Percentiles rank a stretch among this genome's conserved stretches.
Evolutionary conservation across 2,888 invertebrate species (phyloP).

Genomic region (Dasysyrphus albostriatus): DNA sequence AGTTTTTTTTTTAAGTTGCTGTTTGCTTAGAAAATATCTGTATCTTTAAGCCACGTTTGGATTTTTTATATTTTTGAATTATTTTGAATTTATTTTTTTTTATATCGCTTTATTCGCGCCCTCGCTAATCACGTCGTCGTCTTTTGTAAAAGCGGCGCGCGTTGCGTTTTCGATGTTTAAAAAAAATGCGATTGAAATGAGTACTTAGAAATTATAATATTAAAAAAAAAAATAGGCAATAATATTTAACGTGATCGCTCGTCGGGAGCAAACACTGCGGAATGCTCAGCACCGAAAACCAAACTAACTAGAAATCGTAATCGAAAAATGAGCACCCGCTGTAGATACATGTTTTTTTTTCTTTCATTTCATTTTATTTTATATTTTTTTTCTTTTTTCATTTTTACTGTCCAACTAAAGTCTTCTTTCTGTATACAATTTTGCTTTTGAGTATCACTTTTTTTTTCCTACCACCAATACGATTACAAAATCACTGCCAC

Average conservation of each 20-base stretch:
- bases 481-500: slow-evolving; percentile 72
- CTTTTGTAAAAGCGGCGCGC: not conserved
- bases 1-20: slow-evolving; percentile 12
- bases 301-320: slow-evolving; percentile 75
- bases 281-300: slow-evolving; percentile 76
- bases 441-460: slow-evolving; percentile 19
- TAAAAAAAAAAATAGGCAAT: not conserved
- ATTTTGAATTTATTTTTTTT: slow-evolving; percentile 11
- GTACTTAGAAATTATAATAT: not conserved
- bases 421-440: slow-evolving; percentile 38
- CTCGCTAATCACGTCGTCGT: slow-evolving; percentile 64
- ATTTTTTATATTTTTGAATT: slow-evolving; percentile 26
- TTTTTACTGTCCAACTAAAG: not conserved
- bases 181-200: slow-evolving; percentile 48
- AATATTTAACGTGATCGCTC: slow-evolving; percentile 55
- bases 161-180: slow-evolving; percentile 46
- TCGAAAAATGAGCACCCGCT: slow-evolving; percentile 74
- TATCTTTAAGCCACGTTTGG: slow-evolving; percentile 59
- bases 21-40: slow-evolving; percentile 22
- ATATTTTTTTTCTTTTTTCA: not conserved
- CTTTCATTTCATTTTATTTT: slow-evolving; percentile 1
- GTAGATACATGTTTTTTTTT: slow-evolving; percentile 59
- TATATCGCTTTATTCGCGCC: slow-evolving; percentile 25
- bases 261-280: slow-evolving; percentile 71
- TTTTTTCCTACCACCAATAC: slow-evolving; percentile 59